Conservation (phyloP, 2,113 vertebrate genomes). For the Passer montanus region DNA sequence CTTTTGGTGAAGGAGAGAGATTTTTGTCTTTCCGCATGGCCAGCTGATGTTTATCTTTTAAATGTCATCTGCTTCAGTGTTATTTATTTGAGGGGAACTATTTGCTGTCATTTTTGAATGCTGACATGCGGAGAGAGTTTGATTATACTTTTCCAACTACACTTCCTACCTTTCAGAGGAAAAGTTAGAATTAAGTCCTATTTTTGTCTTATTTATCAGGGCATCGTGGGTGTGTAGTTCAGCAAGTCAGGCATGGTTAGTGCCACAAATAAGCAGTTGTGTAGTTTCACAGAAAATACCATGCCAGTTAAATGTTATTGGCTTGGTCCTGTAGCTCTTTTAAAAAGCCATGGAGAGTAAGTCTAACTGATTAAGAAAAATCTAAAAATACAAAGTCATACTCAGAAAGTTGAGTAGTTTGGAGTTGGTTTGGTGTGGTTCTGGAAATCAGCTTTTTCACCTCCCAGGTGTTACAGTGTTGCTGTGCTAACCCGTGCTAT, state of each 20-base stretch:
- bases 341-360: background rate
- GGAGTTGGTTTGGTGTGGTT: constrained; percentile 26
- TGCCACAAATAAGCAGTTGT: background rate
- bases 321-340: background rate
- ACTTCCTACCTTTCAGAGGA: background rate
- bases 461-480: background rate
- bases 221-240: background rate
- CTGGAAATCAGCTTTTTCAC: background rate
- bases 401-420: background rate
- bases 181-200: background rate
- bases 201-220: background rate
- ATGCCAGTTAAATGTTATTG: background rate
- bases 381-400: background rate
- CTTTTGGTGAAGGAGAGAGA: background rate
- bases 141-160: background rate
- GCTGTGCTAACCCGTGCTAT: constrained; percentile 37
- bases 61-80: background rate
- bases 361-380: background rate
- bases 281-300: background rate
- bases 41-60: background rate
- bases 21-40: background rate
- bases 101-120: background rate
- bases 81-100: background rate
- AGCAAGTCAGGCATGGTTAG: background rate
- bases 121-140: background rate